Conservation (phyloP, 2,888 invertebrate genomes). For the Patella depressa region DNA sequence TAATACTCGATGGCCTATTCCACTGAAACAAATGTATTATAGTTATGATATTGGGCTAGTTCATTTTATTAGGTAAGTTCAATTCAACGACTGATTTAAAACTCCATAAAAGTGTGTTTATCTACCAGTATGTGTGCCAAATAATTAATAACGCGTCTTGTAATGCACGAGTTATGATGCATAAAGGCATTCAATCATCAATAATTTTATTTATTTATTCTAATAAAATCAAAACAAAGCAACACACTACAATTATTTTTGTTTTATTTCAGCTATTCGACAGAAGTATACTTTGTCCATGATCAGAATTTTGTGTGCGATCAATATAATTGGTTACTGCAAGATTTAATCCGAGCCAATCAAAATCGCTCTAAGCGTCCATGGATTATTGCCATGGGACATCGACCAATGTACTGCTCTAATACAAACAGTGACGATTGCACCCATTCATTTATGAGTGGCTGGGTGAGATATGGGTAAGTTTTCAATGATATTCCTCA, state of each 20-base stretch:
- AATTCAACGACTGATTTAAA: too few species aligned
- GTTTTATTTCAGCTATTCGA: slow-evolving; percentile 51
- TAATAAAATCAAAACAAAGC: too few species aligned
- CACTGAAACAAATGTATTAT: slow-evolving; percentile 53
- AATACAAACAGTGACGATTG: slow-evolving; percentile 59
- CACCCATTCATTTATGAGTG: slow-evolving; percentile 33
- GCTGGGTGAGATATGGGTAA: slow-evolving; percentile 35
- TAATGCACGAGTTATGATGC: too few species aligned
- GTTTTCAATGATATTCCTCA: background rate
- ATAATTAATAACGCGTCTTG: too few species aligned
- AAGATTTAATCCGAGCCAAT: slow-evolving; percentile 60
- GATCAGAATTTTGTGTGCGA: slow-evolving; percentile 77
- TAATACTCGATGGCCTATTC: slow-evolving; percentile 38
- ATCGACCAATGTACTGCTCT: slow-evolving; percentile 70
- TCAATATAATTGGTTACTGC: slow-evolving; percentile 57
- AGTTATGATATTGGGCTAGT: slow-evolving; percentile 43
- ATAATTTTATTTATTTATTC: background rate
- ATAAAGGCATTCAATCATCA: too few species aligned
- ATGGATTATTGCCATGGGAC: slow-evolving; percentile 69
- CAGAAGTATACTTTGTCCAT: slow-evolving; percentile 55
- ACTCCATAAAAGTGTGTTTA: too few species aligned
- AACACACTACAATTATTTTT: background rate
- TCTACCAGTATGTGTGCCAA: too few species aligned
- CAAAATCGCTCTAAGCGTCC: slow-evolving; percentile 50
- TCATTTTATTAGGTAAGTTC: slow-evolving; percentile 26